phyloP scores from a whole-genome alignment of 2,797 vertebrate species.

The Pantherophis alleghaniensis region DNA sequence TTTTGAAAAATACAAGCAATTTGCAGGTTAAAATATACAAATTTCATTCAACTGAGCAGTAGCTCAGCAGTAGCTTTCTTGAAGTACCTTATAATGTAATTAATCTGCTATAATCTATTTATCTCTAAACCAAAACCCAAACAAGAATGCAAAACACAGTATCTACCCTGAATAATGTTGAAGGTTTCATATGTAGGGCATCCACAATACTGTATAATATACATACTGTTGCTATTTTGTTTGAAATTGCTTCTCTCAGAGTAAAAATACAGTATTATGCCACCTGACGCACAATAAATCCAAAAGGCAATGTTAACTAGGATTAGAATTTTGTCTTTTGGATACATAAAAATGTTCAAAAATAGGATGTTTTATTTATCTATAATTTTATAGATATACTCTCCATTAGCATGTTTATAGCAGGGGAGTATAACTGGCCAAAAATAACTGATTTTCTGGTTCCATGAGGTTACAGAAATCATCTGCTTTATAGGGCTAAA shows the following conservation, averaged over 20 bases:
- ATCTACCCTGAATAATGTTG: not conserved
- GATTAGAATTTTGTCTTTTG: not conserved
- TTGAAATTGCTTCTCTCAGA: not conserved
- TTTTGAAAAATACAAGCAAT: constrained; percentile 30
- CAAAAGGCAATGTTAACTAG: not conserved
- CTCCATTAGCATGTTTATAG: not conserved
- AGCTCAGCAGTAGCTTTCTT: not conserved
- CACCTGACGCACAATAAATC: not conserved
- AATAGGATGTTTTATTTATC: not conserved
- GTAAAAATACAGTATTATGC: not conserved
- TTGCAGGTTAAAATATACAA: not conserved
- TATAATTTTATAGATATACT: not conserved
- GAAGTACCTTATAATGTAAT: not conserved
- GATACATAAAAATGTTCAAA: not conserved
- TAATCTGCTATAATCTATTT: not conserved
- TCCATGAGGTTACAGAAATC: not conserved
- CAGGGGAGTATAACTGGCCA: not conserved
- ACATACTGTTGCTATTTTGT: not conserved
- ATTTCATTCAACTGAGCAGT: not conserved
- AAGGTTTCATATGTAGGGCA: not conserved
- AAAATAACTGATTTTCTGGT: not conserved
- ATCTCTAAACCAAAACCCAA: not conserved
- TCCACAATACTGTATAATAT: not conserved
- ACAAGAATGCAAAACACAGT: not conserved
- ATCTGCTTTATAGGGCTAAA: not conserved